Percentiles rank a stretch among this genome's conserved stretches.
Evolutionary conservation across 2,888 invertebrate genomes (phyloP).

Genomic region (Cartodere bifasciata): DNA sequence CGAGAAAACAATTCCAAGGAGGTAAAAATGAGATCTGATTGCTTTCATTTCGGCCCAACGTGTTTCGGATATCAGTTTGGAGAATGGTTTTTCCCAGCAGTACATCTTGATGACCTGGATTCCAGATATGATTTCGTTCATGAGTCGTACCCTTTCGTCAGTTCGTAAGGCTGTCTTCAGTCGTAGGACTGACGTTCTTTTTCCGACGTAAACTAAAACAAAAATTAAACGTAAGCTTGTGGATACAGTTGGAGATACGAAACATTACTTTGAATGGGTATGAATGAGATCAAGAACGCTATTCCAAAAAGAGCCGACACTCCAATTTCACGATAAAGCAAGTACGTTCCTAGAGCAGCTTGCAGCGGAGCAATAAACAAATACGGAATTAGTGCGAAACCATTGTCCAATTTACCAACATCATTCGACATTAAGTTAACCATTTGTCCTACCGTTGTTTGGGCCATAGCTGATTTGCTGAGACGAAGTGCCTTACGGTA

Average conservation of each 20-base stretch:
- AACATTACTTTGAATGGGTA: conserved; percentile 33
- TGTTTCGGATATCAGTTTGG: no score
- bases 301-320: conserved; percentile 35
- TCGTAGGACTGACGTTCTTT: conserved; percentile 29
- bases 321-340: conserved; percentile 38
- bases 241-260: conserved; percentile 1
- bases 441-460: conserved; percentile 42
- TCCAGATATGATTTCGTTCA: conserved; percentile 62
- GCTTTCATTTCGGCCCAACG: conserved; percentile 60
- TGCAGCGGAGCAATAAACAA: conserved; percentile 58
- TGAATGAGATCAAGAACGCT: conserved; percentile 31
- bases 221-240: conserved; percentile 1
- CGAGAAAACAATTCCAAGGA: conserved; percentile 63
- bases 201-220: conserved; percentile 29
- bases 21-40: conserved; percentile 61
- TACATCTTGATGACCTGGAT: conserved; percentile 93
- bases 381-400: conserved; percentile 79
- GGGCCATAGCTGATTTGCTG: conserved; percentile 42
- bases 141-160: conserved; percentile 52
- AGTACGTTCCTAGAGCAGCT: conserved; percentile 42
- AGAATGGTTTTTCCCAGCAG: conserved; percentile 88
- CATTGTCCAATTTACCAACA: conserved; percentile 72
- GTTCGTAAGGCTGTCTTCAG: conserved; percentile 46
- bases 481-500: conserved; percentile 53
- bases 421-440: conserved; percentile 50